Evolutionary conservation across 2,113 vertebrate species (phyloP).

Genomic region (Cervus canadensis): DNA sequence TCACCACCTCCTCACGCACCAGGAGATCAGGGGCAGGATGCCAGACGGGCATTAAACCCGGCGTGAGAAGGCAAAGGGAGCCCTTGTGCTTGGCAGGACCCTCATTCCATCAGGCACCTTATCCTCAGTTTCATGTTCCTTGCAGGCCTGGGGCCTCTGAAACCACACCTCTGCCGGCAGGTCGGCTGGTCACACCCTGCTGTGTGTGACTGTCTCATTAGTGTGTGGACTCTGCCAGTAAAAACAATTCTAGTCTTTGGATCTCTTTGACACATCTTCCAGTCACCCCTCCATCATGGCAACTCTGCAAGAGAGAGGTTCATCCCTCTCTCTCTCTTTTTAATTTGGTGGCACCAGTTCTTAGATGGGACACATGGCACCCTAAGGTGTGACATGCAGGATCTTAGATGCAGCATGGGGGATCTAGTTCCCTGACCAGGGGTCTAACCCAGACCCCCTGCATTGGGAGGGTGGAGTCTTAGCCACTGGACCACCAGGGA

Average conservation of each 20-base stretch:
- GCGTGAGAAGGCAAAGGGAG: constrained; percentile 34
- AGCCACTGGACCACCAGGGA: neutral
- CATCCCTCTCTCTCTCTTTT: neutral
- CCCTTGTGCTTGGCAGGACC: neutral
- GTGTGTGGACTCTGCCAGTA: too few species aligned
- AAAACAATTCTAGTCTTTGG: neutral
- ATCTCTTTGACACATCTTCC: neutral
- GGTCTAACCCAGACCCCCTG: neutral
- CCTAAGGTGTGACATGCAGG: neutral
- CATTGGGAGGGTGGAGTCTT: neutral
- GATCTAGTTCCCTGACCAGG: neutral
- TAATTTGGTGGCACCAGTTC: neutral
- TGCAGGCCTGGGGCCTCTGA: neutral
- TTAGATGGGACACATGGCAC: neutral
- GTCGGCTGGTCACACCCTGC: neutral
- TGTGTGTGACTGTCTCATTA: neutral
- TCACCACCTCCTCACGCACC: neutral
- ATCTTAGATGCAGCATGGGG: neutral
- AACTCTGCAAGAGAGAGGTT: neutral
- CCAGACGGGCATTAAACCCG: neutral
- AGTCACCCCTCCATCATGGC: neutral
- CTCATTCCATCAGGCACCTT: neutral
- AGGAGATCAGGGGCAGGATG: constrained; percentile 1
- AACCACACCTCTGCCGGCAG: neutral
- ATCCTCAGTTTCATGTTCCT: neutral